Evolutionary conservation across 2,113 vertebrate species (phyloP).

Genomic region (Chionomys nivalis): DNA sequence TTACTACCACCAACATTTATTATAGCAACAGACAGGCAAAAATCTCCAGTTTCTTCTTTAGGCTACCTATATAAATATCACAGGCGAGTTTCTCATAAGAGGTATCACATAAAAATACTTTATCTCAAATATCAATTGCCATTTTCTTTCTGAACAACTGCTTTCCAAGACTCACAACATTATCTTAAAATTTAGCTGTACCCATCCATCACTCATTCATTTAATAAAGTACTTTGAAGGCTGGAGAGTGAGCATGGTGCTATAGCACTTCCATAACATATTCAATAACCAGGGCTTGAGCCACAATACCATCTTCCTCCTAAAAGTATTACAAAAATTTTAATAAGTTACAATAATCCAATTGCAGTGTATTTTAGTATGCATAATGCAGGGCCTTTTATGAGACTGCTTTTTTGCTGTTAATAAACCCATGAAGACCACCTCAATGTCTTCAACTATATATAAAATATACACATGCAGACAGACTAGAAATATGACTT

Average conservation of each 20-base stretch:
- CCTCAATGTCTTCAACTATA: neutral
- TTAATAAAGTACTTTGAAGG: neutral
- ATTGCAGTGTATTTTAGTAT: neutral
- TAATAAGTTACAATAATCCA: neutral
- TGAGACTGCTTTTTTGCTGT: neutral
- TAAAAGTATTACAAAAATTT: neutral
- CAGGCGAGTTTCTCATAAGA: neutral
- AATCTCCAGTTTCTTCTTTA: neutral
- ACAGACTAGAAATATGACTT: neutral
- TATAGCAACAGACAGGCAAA: neutral
- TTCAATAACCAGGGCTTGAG: neutral
- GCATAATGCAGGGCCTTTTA: neutral
- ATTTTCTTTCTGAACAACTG: neutral
- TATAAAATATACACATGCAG: neutral
- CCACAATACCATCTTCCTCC: no score
- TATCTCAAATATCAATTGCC: neutral
- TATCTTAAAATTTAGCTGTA: neutral
- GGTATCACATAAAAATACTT: neutral
- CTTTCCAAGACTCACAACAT: neutral
- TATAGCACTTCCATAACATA: neutral
- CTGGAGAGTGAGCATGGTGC: neutral
- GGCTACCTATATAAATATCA: neutral
- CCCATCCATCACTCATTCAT: neutral
- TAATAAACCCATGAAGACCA: neutral
- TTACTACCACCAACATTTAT: neutral